Evolutionary conservation across 35 echinoderm and acorn worm species (phyloP).

Genomic region (Apostichopus californicus): DNA sequence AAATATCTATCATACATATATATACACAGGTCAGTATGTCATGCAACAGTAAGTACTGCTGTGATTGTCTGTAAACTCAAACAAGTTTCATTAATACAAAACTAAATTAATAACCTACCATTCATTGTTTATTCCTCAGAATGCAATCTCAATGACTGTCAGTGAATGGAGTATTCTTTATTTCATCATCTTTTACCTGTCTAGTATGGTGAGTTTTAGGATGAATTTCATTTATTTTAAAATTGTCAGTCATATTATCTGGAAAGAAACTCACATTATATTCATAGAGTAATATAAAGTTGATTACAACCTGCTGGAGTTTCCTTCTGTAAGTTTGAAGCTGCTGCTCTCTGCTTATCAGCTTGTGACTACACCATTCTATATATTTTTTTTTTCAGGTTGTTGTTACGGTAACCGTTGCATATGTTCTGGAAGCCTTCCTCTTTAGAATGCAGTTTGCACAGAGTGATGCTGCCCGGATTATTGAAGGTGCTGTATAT

Average conservation of each 20-base stretch:
- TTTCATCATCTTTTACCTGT: constrained; percentile 84
- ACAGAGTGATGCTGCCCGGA: constrained; percentile 57
- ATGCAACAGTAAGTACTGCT: not conserved
- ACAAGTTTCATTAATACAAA: not conserved
- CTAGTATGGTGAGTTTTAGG: constrained; percentile 80
- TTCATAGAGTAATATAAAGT: no score
- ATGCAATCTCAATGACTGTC: constrained; percentile 53
- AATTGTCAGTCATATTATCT: no score
- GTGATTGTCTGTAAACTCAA: not conserved
- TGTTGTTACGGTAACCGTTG: constrained; percentile 87
- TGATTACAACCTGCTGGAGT: no score
- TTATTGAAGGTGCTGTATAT: constrained; percentile 1
- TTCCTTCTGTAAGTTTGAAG: no score
- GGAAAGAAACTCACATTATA: no score
- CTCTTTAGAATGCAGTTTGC: constrained; percentile 89
- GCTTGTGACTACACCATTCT: not conserved
- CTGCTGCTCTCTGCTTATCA: no score
- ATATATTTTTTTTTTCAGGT: constrained; percentile 64
- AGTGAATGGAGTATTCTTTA: constrained; percentile 83
- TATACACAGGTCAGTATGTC: no score
- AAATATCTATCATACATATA: no score
- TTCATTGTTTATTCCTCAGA: constrained; percentile 1
- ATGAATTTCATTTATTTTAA: no score
- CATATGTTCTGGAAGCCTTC: constrained; percentile 92
- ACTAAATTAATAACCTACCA: not conserved